These are phyloP conservation scores for Hystrix brachyura DNA, from an alignment of 2,113 vertebrate species.

Conservation along the genomic window DNA sequence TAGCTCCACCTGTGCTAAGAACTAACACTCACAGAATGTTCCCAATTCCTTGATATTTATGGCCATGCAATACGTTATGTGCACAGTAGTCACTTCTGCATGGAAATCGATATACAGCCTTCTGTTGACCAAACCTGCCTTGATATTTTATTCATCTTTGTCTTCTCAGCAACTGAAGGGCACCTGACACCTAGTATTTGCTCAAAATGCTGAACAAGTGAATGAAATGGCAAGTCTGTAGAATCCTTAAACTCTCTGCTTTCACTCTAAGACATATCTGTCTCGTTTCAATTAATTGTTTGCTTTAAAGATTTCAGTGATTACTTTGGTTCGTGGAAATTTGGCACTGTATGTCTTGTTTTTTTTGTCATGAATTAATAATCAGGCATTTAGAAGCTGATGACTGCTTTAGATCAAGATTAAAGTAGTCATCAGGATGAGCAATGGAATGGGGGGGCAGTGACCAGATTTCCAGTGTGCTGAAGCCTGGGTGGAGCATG, in stretches of 20 bases:
- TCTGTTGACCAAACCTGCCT: background rate
- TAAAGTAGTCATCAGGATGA: background rate
- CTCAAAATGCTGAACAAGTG: background rate
- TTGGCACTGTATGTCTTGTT: background rate
- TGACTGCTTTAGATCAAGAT: background rate
- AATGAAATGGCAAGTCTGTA: background rate
- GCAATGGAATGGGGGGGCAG: background rate
- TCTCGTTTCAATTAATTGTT: constrained; percentile 3
- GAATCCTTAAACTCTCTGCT: background rate
- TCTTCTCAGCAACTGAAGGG: background rate
- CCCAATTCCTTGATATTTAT: constrained; percentile 53
- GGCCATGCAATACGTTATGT: background rate
- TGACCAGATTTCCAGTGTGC: background rate
- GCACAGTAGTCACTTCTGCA: constrained; percentile 47
- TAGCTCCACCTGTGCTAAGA: constrained; percentile 68
- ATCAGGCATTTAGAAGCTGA: constrained; percentile 16
- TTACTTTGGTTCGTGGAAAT: constrained; percentile 50
- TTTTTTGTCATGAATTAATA: constrained; percentile 18
- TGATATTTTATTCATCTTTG: constrained; percentile 43
- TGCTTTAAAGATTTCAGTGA: background rate
- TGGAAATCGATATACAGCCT: constrained; percentile 55
- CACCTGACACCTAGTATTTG: background rate
- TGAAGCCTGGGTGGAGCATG: background rate
- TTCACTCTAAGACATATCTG: background rate
- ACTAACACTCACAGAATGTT: background rate